Percentiles rank a stretch among this genome's conserved stretches.
Evolutionary conservation across 2,888 invertebrate species (phyloP).

Genomic region (Coenonympha arcania): DNA sequence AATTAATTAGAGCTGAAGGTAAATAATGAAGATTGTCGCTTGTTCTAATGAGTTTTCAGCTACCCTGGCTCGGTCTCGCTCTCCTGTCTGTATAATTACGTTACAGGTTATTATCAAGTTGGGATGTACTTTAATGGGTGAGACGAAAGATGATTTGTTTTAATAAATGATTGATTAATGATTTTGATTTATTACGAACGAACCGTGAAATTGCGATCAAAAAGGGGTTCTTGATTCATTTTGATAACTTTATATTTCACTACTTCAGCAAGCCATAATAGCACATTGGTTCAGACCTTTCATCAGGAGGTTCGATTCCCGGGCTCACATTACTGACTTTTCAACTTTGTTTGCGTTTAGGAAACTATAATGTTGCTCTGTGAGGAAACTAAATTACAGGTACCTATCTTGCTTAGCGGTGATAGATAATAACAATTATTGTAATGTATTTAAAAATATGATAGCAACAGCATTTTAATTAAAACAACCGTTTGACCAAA

Average conservation of each 20-base stretch:
- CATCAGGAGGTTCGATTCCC: too few relatives aligned
- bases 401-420: neutral
- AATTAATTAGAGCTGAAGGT: constrained; percentile 74
- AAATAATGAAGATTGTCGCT: constrained; percentile 74
- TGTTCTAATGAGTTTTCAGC: constrained; percentile 68
- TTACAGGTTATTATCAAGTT: constrained; percentile 68
- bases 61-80: too few relatives aligned
- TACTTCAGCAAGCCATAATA: neutral
- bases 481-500: constrained; percentile 2
- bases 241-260: neutral
- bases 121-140: constrained; percentile 45
- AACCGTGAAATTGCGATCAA: neutral
- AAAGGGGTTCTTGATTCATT: neutral
- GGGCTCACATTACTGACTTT: too few relatives aligned
- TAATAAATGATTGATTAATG: constrained; percentile 12
- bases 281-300: too few relatives aligned
- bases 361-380: too few relatives aligned
- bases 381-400: too few relatives aligned
- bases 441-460: neutral
- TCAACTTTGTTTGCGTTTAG: too few relatives aligned
- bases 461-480: neutral
- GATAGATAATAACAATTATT: neutral
- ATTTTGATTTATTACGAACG: neutral
- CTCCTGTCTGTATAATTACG: constrained; percentile 56
- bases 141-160: constrained; percentile 16